Evolutionary conservation across 92 coral and sea anemone genomes (phyloP), one percentile per base, ranked within the genome.

Genomic region (Metridium senile): DNA sequence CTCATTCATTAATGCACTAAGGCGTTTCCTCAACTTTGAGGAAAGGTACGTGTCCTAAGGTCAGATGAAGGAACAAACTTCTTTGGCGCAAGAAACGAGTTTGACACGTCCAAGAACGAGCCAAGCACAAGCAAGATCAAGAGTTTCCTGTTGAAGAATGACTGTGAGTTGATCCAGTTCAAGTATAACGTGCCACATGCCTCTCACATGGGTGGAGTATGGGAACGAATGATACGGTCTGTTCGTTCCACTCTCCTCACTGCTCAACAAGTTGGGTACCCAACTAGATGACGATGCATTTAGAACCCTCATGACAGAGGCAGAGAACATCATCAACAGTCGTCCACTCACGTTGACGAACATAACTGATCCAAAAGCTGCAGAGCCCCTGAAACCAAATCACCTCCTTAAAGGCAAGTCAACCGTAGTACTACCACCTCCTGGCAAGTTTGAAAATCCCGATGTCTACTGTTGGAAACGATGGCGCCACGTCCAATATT

Each of bases 1-100:
- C 56, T 74, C 89, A 16, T 85, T 85, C 59, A 85, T 79, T 27
- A 85, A 85, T 17, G 85, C 89, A 21, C 89, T 85, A 43, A 29
- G 74, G 22, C 76, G 77, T 53, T 85, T 85, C 62, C 34, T 79
- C 62, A 79, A 56, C 33, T 49, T 51, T 51, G 88, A 65, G 88
- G 88, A 39, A 85, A 79, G 68, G 84, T 85, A 1, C 81, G 74
- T 22, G 54, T 70, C 52, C 71, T 86, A 6, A 57, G 85, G 9
- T 86, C 68, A 9, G 89, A 84, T 46, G 79, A 67, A 64, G 84
- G 80, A 51, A 78, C 84, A 8, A 84, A 78, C 63, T 84, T 84
- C 17, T 79, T 78, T 20, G 80, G 84, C 0, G 89, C 84, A n/a
- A n/a, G n/a, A n/a, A n/a, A n/a, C n/a, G n/a, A n/a, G n/a, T n/a